These are phyloP conservation scores for Mycteria americana DNA, from an alignment of 2,797 vertebrate genomes.

Conservation along the genomic window DNA sequence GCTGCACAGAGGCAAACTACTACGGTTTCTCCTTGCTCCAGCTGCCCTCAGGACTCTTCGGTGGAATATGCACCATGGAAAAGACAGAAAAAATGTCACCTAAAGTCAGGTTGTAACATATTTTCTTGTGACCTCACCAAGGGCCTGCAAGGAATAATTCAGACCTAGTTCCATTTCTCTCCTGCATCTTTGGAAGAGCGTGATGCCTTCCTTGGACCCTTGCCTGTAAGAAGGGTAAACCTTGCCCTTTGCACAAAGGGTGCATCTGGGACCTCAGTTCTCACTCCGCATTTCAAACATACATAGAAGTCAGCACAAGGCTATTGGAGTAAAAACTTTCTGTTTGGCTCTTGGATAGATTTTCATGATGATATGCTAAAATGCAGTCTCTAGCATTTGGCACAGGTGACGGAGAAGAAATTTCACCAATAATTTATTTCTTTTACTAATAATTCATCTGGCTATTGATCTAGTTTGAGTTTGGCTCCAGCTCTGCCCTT, in stretches of 20 bases:
- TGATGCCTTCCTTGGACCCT: background rate
- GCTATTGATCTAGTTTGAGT: conserved; percentile 7
- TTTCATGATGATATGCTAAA: background rate
- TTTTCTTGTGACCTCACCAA: background rate
- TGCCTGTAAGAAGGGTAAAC: background rate
- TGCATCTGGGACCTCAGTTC: background rate
- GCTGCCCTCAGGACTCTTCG: background rate
- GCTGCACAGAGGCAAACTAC: background rate
- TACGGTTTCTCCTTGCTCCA: background rate
- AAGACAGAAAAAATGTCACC: background rate
- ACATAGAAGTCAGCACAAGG: background rate
- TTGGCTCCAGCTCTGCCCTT: conserved; percentile 10
- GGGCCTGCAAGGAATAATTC: background rate
- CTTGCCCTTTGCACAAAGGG: background rate
- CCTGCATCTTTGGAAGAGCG: background rate
- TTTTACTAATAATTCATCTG: conserved; percentile 2
- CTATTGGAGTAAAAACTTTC: background rate
- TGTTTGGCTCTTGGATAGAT: background rate
- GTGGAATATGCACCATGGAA: background rate
- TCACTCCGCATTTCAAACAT: background rate
- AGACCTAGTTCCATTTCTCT: background rate
- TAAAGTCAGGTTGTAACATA: background rate
- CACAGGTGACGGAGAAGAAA: background rate
- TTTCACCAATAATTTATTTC: background rate
- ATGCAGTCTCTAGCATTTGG: background rate